A percentile compares a stretch with the other conserved stretches of the same genome.
phyloP scores from a whole-genome alignment of 2,888 invertebrate genomes.

The Coremacera marginata region DNA sequence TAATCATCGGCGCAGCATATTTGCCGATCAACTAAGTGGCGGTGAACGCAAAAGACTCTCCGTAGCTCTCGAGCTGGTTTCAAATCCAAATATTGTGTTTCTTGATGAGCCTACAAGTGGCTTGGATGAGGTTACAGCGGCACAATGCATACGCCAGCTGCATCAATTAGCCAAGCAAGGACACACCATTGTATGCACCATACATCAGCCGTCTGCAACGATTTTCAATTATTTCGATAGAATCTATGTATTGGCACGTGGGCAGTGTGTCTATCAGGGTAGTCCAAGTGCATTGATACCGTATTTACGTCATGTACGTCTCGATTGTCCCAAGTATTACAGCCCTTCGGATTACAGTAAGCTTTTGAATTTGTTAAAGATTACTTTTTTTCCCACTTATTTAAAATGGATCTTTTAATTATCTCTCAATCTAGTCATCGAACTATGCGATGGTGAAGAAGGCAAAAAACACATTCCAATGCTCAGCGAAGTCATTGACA shows the following conservation, averaged over 20 bases:
- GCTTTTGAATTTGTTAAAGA: no score
- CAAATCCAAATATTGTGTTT: constrained; percentile 87
- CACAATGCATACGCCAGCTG: constrained; percentile 74
- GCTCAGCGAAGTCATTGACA: constrained; percentile 73
- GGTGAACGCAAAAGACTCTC: constrained; percentile 85
- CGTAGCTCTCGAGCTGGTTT: constrained; percentile 85
- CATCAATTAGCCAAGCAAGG: constrained; percentile 74
- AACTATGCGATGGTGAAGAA: constrained; percentile 73
- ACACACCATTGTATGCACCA: constrained; percentile 78
- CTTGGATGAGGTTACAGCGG: constrained; percentile 76
- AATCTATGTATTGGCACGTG: constrained; percentile 76
- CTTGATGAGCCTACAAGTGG: constrained; percentile 86
- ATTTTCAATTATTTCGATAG: constrained; percentile 76
- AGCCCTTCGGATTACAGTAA: constrained; percentile 80
- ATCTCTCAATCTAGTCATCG: constrained; percentile 73
- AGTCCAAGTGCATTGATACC: constrained; percentile 75
- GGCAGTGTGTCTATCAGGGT: constrained; percentile 77
- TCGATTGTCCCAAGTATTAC: constrained; percentile 75
- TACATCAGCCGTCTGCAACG: constrained; percentile 79
- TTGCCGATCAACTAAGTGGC: constrained; percentile 76
- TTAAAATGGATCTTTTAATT: not conserved
- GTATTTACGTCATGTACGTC: constrained; percentile 71
- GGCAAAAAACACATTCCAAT: constrained; percentile 70
- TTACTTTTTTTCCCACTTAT: no score
- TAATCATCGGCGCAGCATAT: constrained; percentile 64